These are phyloP conservation scores for Equus quagga DNA, from an alignment of 2,113 vertebrate species.

Conservation along the genomic window DNA sequence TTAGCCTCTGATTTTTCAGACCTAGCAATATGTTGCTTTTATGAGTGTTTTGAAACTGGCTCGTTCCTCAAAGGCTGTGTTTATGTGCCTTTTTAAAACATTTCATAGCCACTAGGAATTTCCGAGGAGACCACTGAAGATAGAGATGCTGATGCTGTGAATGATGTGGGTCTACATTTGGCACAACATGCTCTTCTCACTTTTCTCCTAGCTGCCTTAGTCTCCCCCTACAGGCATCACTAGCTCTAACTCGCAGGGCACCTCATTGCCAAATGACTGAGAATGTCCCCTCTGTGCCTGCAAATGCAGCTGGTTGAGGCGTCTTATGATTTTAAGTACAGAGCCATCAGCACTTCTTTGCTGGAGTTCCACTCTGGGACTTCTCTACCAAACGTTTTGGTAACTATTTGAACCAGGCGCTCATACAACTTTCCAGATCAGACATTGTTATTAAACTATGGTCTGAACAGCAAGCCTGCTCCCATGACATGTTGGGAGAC, in stretches of 20 bases:
- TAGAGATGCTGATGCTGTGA: not conserved
- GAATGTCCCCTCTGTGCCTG: not conserved
- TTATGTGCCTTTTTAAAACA: not conserved
- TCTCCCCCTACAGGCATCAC: not conserved
- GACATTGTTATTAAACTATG: not conserved
- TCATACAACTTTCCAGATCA: too few species aligned
- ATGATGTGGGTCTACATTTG: not conserved
- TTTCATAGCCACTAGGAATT: not conserved
- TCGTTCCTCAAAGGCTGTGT: not conserved
- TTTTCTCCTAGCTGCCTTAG: not conserved
- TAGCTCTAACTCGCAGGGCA: rapidly evolving
- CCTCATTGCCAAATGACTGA: not conserved
- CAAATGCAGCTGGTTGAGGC: not conserved
- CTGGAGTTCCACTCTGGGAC: not conserved
- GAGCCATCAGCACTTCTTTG: not conserved
- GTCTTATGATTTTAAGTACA: not conserved
- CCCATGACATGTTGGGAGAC: not conserved
- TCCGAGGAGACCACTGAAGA: not conserved
- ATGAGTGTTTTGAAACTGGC: not conserved
- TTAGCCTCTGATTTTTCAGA: not conserved
- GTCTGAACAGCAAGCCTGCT: not conserved
- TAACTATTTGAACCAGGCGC: not conserved
- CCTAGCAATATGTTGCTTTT: not conserved
- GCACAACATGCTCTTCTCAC: too few species aligned
- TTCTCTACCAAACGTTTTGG: not conserved